Base-by-base conservation (phyloP, 2,113 vertebrate species). In the Epinephelus fuscoguttatus region DNA sequence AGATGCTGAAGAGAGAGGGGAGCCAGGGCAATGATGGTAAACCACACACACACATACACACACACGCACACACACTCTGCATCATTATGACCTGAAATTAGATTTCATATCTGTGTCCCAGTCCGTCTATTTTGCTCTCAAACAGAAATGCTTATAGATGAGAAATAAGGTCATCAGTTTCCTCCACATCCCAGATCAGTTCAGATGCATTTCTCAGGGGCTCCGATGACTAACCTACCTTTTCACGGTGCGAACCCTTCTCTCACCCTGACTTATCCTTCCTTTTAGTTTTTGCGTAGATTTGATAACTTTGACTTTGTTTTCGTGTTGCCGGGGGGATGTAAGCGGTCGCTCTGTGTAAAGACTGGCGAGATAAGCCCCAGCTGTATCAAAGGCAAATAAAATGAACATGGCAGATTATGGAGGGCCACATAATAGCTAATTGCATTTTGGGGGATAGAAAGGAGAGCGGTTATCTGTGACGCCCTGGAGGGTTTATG, bases 1-100 rank as follows among this genome's bases (percentile, higher is more conserved):
- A 99, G 96, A 99, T 99, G 98, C 96, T 99, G 93, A 98, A 98
- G 95, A 95, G 98, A 95, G 98, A 99, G 94, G 95, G 94, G 45
- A 97, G 96, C 82, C 97, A 97, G 59, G 90, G 94, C 64, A 87
- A 95, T 45, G 97, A 99, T 81, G 96, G 98, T 99, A 96, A 97
- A 93, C 73, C 70, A 60, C 82, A 78, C 83, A 56, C 81, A 30
- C 78, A 60, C 80, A 75, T 56, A 63, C 78, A 82, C 70, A 56
- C 64, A 78, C 62, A 53, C 62, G 56, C 71, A 30, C 81, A 45
- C 78, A 53, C 70, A 18, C 61, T n/a, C 68, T 27, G 42, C 70
- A 72, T 63, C 60, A 67, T 83, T 75, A 75, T 70, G 71, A 84
- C 68, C 71, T 76, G 78, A 90, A 75, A 83, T 88, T 74, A 83